Conservation (phyloP, 2,888 invertebrate species). For the Uloborus plumipes region DNA sequence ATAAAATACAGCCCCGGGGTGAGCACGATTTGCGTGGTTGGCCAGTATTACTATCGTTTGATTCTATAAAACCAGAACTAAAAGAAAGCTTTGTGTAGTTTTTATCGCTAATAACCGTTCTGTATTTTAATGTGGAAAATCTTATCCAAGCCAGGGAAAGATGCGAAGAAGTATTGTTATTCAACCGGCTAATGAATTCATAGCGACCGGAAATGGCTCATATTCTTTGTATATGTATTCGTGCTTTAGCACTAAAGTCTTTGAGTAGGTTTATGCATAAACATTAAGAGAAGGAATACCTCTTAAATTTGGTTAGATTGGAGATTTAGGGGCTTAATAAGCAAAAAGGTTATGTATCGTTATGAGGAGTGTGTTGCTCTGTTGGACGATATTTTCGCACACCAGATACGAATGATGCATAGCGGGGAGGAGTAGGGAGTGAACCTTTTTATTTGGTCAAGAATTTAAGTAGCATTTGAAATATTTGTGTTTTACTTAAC, state of each 20-base stretch:
- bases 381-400: too few species aligned
- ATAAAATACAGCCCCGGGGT: slow-evolving; percentile 5
- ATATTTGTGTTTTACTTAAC: too few species aligned
- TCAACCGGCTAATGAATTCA: slow-evolving; percentile 33
- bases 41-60: slow-evolving; percentile 23
- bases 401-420: too few species aligned
- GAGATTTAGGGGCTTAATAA: too few species aligned
- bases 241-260: slow-evolving; percentile 7
- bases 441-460: too few species aligned
- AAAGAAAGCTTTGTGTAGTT: slow-evolving; percentile 30
- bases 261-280: slow-evolving; percentile 17
- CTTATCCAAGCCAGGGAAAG: not conserved
- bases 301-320: too few species aligned
- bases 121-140: slow-evolving; percentile 30
- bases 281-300: slow-evolving; percentile 9
- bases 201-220: slow-evolving; percentile 39
- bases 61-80: slow-evolving; percentile 30
- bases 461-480: too few species aligned
- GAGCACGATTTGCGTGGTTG: slow-evolving; percentile 39
- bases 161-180: slow-evolving; percentile 31
- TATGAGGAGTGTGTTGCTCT: too few species aligned
- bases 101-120: slow-evolving; percentile 39
- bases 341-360: too few species aligned
- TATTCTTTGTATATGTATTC: slow-evolving; percentile 17
- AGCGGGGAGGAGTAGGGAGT: too few species aligned